Base-by-base conservation (phyloP, 2,888 invertebrate genomes). In the Choreutis nemorana region DNA sequence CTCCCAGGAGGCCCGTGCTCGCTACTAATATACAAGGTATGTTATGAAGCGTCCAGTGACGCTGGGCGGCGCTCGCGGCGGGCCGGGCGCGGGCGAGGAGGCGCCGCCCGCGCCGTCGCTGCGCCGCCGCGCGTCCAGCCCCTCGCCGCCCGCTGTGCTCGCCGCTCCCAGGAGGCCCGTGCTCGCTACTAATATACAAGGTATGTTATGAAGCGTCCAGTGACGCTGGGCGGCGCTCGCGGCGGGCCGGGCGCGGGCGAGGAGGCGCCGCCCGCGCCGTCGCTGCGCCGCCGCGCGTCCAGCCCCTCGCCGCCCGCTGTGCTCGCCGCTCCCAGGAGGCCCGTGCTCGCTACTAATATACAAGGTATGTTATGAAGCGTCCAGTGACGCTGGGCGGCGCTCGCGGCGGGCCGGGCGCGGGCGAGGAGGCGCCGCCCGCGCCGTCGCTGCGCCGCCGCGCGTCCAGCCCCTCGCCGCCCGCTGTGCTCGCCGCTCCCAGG, bases 111-210 rank as follows among this genome's bases (percentile, higher is more conserved):
- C 78, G 22, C 77, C 78, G 0, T 70, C 78, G 0, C 45, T 77
- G 13, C 62, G 79, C 1, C 65, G 79, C 7, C 66, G 78, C 1
- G 68, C 77, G 0, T 79, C 79, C n/a, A 78, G 78, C 41, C 79
- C 58, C 3, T 40, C 50, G 2, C 50, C 56, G 9, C 50, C 56
- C n/a, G 45, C 53, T 3, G 36, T 51, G 26, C 45, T 52, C 3
- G 48, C 58, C 2, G 54, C 51, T 1, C 67, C 43, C 41, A 61
- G 32, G 39, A 59, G n/a, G n/a, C 73, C 77, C 1, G 55, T 65
- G 4, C 58, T 75, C 2, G 78, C 78, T 4, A 44, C 57, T 16
- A 78, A 75, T 23, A 70, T 79, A 35, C 72, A 75, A 55, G 73
- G 78, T 73, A 35, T 4, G 10, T 42, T n/a, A n/a, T 79, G 39